A percentile compares a stretch with the other conserved stretches of the same genome.
These are phyloP conservation scores for Harlomillsia oculata DNA, from an alignment of 1,140 invertebrate species.

Conservation along the genomic window DNA sequence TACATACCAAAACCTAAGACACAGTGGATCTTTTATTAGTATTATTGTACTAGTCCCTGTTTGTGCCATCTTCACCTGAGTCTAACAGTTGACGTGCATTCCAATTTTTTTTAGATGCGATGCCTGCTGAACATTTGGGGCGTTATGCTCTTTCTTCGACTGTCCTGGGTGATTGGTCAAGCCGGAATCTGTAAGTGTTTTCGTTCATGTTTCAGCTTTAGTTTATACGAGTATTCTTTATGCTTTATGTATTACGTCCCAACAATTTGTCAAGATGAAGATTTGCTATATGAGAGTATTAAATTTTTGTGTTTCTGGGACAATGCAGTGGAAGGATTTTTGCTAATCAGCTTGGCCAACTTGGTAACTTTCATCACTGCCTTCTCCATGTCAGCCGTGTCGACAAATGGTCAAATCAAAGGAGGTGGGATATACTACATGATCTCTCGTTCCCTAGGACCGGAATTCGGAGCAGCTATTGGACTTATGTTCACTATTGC, in stretches of 20 bases:
- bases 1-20: not conserved
- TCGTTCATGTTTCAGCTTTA: not conserved
- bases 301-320: constrained; percentile 1
- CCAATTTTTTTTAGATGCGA: constrained; percentile 37
- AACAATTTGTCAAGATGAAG: not conserved
- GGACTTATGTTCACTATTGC: constrained; percentile 52
- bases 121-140: constrained; percentile 55
- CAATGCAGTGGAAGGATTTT: constrained; percentile 39
- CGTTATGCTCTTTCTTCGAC: constrained; percentile 52
- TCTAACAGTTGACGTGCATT: not conserved
- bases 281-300: too few relatives aligned
- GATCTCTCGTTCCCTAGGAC: constrained; percentile 54
- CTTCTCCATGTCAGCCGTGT: constrained; percentile 58
- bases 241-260: not conserved
- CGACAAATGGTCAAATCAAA: constrained; percentile 50
- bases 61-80: not conserved
- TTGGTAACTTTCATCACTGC: constrained; percentile 50
- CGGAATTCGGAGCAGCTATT: constrained; percentile 57
- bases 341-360: constrained; percentile 45
- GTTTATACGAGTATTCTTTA: not conserved
- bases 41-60: not conserved
- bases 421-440: constrained; percentile 53
- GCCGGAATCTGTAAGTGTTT: constrained; percentile 46
- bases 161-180: constrained; percentile 53
- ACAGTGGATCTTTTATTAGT: not conserved